Percentiles rank a stretch among this genome's conserved stretches.
Conservation (phyloP, 2,113 vertebrate genomes). For the Trematocara variabile region DNA sequence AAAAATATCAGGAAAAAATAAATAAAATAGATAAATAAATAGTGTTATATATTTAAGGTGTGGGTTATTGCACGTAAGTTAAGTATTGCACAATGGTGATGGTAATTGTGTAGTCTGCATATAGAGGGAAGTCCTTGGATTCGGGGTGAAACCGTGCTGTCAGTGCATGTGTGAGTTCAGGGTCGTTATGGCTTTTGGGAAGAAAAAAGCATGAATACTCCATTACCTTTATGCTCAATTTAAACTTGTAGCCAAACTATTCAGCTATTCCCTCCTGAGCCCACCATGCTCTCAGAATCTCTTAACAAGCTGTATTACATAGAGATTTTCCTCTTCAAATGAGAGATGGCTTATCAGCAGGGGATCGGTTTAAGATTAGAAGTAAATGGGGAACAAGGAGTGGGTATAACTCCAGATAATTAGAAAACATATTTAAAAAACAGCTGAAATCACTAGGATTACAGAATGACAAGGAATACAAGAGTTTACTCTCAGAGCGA, state of each 20-base stretch:
- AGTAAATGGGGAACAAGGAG: slow-evolving; percentile 9
- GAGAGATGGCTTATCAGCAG: slow-evolving; percentile 43
- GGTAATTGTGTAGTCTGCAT: not conserved
- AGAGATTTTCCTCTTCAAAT: slow-evolving; percentile 30
- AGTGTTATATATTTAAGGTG: not conserved
- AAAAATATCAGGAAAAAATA: not conserved
- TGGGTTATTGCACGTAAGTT: not conserved
- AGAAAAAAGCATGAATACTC: not conserved
- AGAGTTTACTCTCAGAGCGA: not conserved
- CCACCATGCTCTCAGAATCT: not conserved
- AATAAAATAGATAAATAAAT: not conserved
- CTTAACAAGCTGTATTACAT: slow-evolving; percentile 5
- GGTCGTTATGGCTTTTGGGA: not conserved
- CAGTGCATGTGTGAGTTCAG: not conserved
- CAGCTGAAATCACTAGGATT: not conserved
- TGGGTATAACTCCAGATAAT: slow-evolving; percentile 27
- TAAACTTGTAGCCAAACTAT: slow-evolving; percentile 15
- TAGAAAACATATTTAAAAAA: slow-evolving; percentile 20
- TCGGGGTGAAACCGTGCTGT: rapidly evolving
- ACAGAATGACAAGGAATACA: not conserved
- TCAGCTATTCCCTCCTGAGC: not conserved
- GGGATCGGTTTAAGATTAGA: slow-evolving; percentile 45
- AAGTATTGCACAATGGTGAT: not conserved
- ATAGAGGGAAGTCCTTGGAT: not conserved
- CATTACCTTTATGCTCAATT: slow-evolving; percentile 6